phyloP scores from a whole-genome alignment of 30 jellyfish, hydroid and myxozoan genomes.

The Cassiopea xamachana region DNA sequence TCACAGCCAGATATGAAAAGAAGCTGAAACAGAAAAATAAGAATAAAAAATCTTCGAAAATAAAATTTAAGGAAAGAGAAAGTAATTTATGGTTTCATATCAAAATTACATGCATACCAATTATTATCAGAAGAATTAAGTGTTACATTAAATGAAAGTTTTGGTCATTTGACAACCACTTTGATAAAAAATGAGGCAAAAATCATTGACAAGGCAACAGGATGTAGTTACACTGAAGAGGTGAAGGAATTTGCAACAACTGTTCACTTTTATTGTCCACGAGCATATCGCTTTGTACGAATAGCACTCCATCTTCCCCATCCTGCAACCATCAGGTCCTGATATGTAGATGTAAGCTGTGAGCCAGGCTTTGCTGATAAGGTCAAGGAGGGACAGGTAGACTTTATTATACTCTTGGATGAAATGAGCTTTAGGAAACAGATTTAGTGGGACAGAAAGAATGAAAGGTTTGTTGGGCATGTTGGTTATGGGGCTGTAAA shows the following conservation, averaged over 20 bases:
- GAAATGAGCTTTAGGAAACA: conserved; percentile 13
- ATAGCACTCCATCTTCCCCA: too few relatives aligned
- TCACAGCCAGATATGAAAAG: background rate
- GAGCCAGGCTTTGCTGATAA: too few relatives aligned
- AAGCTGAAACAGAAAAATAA: conserved; percentile 3
- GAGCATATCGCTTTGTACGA: too few relatives aligned
- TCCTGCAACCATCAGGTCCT: too few relatives aligned
- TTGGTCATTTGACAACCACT: conserved; percentile 11
- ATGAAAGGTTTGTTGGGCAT: conserved; percentile 41
- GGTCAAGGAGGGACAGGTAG: too few relatives aligned
- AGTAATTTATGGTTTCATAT: background rate
- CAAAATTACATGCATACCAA: background rate
- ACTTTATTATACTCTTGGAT: too few relatives aligned
- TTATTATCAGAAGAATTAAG: conserved; percentile 7
- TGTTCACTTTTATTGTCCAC: too few relatives aligned
- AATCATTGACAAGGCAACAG: background rate
- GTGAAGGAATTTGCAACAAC: background rate
- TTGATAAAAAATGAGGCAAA: background rate
- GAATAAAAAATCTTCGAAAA: background rate
- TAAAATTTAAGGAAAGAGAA: background rate
- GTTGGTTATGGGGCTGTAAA: conserved; percentile 49
- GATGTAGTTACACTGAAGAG: conserved; percentile 24
- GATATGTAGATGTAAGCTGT: too few relatives aligned
- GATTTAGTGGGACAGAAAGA: conserved; percentile 34
- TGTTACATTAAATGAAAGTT: background rate